A percentile compares a stretch with the other conserved stretches of the same genome.
phyloP scores from a whole-genome alignment of 30 jellyfish, hydroid and myxozoan genomes.

The Aurelia sp. region DNA sequence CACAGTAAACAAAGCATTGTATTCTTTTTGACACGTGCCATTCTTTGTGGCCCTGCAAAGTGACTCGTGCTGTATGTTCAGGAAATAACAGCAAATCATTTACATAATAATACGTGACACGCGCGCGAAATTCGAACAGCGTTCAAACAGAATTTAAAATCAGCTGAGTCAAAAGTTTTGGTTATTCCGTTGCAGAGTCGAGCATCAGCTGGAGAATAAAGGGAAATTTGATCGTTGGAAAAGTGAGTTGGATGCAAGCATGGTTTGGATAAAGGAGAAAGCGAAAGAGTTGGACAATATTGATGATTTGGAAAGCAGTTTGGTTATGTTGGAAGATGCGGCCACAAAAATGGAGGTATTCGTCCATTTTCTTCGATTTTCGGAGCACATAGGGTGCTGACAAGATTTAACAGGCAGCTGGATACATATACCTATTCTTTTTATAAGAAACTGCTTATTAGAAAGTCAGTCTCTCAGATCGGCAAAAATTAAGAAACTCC shows the following conservation, averaged over 20 bases:
- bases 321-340: slow-evolving; percentile 65
- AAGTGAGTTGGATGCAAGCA: slow-evolving; percentile 36
- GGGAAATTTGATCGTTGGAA: slow-evolving; percentile 50
- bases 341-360: slow-evolving; percentile 61
- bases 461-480: too few relatives aligned
- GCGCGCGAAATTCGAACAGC: slow-evolving; percentile 53
- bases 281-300: slow-evolving; percentile 36
- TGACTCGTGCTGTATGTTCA: too few relatives aligned
- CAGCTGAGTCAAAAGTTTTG: background rate
- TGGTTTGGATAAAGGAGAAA: slow-evolving; percentile 72
- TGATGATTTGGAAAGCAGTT: slow-evolving; percentile 65
- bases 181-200: slow-evolving; percentile 66
- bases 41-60: too few relatives aligned
- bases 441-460: too few relatives aligned
- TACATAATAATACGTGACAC: slow-evolving; percentile 61
- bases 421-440: too few relatives aligned
- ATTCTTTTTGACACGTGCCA: too few relatives aligned
- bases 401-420: too few relatives aligned
- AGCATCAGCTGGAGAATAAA: slow-evolving; percentile 47
- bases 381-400: too few relatives aligned
- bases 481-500: too few relatives aligned
- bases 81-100: background rate
- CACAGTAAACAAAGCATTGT: too few relatives aligned
- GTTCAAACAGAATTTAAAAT: background rate
- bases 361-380: too few relatives aligned